phyloP scores from a whole-genome alignment of 2,113 vertebrate genomes.

The Nannospalax galili region DNA sequence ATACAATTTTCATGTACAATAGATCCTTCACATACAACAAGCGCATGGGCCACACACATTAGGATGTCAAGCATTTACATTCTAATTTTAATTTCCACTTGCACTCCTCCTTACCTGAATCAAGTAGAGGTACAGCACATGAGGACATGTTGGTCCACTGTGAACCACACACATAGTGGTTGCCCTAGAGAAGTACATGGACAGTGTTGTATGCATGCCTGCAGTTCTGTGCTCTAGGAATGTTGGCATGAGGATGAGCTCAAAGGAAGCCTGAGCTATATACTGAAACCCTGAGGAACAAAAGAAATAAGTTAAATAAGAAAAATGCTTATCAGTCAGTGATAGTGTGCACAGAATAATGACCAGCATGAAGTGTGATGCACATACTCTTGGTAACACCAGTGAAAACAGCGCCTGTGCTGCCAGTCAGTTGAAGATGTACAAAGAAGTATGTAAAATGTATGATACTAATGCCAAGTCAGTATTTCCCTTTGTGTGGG shows the following conservation, averaged over 20 bases:
- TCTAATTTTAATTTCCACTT: not conserved
- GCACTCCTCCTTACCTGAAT: not conserved
- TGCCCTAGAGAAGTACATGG: not conserved
- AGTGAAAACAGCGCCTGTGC: not conserved
- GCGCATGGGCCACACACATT: not conserved
- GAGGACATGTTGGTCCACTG: not conserved
- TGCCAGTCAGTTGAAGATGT: not conserved
- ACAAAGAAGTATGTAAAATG: not conserved
- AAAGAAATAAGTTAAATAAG: not conserved
- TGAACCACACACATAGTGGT: not conserved
- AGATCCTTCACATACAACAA: not conserved
- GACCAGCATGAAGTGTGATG: not conserved
- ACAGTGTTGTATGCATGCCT: not conserved
- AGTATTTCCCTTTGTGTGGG: not conserved
- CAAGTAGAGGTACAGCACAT: not conserved
- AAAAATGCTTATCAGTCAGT: not conserved
- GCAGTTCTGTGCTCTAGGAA: not conserved
- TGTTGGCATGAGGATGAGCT: not conserved
- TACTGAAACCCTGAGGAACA: not conserved
- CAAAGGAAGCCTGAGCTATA: not conserved
- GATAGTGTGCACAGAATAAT: not conserved
- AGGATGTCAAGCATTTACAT: not conserved
- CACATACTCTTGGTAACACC: not conserved
- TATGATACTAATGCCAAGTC: not conserved
- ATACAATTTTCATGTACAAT: not conserved